These are phyloP conservation scores for Elegia similella DNA, from an alignment of 2,888 invertebrate genomes.

Conservation along the genomic window DNA sequence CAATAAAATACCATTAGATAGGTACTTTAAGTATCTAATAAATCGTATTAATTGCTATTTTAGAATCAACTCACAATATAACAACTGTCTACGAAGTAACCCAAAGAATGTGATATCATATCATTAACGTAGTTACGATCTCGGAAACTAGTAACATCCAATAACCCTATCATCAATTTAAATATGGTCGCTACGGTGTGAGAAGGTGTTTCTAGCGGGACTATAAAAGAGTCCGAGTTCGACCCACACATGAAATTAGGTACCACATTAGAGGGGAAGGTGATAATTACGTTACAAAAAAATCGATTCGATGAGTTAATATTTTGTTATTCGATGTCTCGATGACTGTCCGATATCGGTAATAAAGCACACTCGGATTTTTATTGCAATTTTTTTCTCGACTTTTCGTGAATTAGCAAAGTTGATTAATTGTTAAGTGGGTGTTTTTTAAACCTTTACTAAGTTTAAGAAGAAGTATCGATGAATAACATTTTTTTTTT, in stretches of 20 bases:
- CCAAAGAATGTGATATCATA: too few relatives aligned
- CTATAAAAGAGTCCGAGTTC: conserved; percentile 66
- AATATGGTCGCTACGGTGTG: conserved; percentile 44
- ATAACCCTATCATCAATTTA: conserved; percentile 3
- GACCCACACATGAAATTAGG: conserved; percentile 78
- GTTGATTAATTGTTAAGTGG: background rate
- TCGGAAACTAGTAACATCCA: too few relatives aligned
- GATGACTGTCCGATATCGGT: conserved; percentile 59
- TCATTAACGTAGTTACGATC: too few relatives aligned
- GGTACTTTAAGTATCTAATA: too few relatives aligned
- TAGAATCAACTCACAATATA: too few relatives aligned
- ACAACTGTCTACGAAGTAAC: too few relatives aligned
- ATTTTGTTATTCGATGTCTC: conserved; percentile 56
- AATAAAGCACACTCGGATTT: conserved; percentile 38
- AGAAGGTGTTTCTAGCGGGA: conserved; percentile 46
- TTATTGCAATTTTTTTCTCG: conserved; percentile 31
- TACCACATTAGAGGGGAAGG: conserved; percentile 74
- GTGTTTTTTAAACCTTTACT: too few relatives aligned
- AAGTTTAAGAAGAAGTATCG: too few relatives aligned
- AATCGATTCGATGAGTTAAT: conserved; percentile 71
- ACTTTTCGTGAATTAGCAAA: background rate
- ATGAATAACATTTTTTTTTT: too few relatives aligned
- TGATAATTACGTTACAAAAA: conserved; percentile 78
- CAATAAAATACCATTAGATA: too few relatives aligned
- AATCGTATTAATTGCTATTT: too few relatives aligned